Evolutionary conservation across 2,797 vertebrate genomes (phyloP), one percentile per base, ranked within the genome.

Genomic region (Myotis findleyi): DNA sequence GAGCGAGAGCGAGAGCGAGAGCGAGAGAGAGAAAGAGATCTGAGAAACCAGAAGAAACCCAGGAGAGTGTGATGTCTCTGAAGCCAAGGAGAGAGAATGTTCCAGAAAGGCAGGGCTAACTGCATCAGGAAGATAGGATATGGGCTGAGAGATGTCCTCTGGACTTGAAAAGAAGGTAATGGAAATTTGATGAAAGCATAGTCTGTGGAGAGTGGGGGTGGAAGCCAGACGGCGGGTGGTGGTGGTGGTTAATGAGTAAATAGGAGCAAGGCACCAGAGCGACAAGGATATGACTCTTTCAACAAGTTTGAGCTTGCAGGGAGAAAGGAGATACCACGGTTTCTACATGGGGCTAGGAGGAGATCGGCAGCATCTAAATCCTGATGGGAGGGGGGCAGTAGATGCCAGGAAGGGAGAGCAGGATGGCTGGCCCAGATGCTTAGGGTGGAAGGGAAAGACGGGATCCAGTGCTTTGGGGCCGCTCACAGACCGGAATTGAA

Each of bases 81-180:
- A 94, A 94, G 71, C 38, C 91, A 79, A 64, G 16, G 44, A 55
- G 41, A 87, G 75, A 93, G 72, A 93, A 84, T 75, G 14, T 77
- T 89, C 49, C 72, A 93, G 88, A 91, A 91, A 0, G 25, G 12
- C 38, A 76, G 23, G 17, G 23, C 36, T 57, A 92, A 38, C 12
- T 38, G 23, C 21, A 30, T 59, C 64, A 76, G 79, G 55, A 95
- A 57, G 71, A 80, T 47, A 92, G 64, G 36, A 33, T 53, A 73
- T n/a, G 20, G n/a, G 68, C 49, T 44, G 16, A 55, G 49, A 89
- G 71, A 21, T 89, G 76, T 64, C 38, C 33, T 73, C 69, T 68
- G 41, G 68, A 68, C 76, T 92, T 73, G 55, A 76, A 81, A 71
- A 88, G 64, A 79, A 73, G 62, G n/a, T 41, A 47, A 30, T 44